phyloP scores from a whole-genome alignment of 2,888 invertebrate genomes.

The Allygus modestus region DNA sequence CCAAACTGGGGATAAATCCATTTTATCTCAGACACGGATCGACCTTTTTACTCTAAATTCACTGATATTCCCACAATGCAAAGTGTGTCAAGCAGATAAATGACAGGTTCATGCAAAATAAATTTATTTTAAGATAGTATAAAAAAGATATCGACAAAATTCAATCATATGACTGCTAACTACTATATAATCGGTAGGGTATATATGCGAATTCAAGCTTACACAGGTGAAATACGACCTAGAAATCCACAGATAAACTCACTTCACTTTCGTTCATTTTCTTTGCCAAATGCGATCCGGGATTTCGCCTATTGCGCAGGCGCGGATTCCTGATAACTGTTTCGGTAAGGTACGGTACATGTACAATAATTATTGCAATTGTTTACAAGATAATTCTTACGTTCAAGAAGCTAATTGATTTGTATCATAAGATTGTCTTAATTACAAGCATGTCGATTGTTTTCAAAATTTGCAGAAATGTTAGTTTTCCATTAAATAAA shows the following conservation, averaged over 20 bases:
- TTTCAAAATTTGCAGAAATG: too few species aligned
- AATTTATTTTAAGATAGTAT: constrained; percentile 9
- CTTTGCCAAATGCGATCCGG: constrained; percentile 42
- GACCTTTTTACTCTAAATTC: constrained; percentile 59
- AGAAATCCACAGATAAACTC: constrained; percentile 38
- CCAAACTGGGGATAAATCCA: constrained; percentile 54
- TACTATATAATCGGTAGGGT: neutral
- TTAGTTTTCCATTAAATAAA: too few species aligned
- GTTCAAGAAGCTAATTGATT: too few species aligned
- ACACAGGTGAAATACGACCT: neutral
- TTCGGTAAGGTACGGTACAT: neutral
- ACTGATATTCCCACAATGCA: constrained; percentile 62
- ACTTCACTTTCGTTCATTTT: constrained; percentile 50
- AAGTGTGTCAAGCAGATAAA: constrained; percentile 41
- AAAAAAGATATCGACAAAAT: neutral
- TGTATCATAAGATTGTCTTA: too few species aligned
- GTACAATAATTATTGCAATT: neutral
- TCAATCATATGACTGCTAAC: neutral
- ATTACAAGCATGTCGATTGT: too few species aligned
- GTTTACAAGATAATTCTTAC: too few species aligned
- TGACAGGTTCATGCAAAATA: constrained; percentile 43
- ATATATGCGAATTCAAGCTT: neutral
- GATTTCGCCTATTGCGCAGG: constrained; percentile 34
- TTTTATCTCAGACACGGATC: constrained; percentile 59
- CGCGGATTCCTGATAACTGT: constrained; percentile 30